phyloP scores from a whole-genome alignment of 2,113 vertebrate species.

The Nothocercus julius region DNA sequence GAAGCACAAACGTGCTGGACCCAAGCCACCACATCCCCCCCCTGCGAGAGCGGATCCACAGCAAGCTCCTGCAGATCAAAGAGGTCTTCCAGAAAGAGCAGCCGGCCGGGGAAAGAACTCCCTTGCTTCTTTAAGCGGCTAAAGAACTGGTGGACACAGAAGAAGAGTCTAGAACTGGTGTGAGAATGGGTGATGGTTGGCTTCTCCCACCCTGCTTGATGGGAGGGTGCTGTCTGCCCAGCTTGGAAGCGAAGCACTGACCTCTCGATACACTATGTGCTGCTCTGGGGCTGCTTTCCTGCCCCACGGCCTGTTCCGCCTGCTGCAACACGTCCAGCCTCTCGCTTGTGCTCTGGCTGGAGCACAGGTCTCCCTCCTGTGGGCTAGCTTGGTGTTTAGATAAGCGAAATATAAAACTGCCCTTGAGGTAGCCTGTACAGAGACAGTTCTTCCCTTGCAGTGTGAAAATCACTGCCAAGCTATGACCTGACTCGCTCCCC shows the following conservation, averaged over 20 bases:
- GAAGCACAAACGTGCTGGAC: conserved; percentile 94
- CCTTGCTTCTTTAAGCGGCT: conserved; percentile 83
- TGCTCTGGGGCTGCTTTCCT: neutral
- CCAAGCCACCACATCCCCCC: conserved; percentile 92
- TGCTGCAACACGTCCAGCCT: neutral
- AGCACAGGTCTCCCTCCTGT: neutral
- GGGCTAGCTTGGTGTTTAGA: neutral
- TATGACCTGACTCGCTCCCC: rapidly evolving
- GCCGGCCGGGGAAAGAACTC: conserved; percentile 87
- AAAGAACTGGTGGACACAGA: neutral
- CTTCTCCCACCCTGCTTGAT: neutral
- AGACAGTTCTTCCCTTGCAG: neutral
- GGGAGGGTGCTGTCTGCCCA: neutral
- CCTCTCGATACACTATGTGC: neutral
- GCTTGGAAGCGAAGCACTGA: neutral
- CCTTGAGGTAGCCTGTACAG: neutral
- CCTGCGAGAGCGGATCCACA: conserved; percentile 81
- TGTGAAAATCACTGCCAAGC: neutral
- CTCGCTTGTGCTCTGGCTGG: neutral
- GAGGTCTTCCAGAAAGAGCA: conserved; percentile 79
- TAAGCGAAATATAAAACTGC: neutral
- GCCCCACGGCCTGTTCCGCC: neutral
- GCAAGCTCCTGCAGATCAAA: conserved; percentile 63
- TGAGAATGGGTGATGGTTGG: neutral
- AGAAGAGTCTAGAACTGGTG: neutral